Evolutionary conservation across 2,888 invertebrate species (phyloP), one percentile per base, ranked within the genome.

Genomic region (Conops quadrifasciatus): DNA sequence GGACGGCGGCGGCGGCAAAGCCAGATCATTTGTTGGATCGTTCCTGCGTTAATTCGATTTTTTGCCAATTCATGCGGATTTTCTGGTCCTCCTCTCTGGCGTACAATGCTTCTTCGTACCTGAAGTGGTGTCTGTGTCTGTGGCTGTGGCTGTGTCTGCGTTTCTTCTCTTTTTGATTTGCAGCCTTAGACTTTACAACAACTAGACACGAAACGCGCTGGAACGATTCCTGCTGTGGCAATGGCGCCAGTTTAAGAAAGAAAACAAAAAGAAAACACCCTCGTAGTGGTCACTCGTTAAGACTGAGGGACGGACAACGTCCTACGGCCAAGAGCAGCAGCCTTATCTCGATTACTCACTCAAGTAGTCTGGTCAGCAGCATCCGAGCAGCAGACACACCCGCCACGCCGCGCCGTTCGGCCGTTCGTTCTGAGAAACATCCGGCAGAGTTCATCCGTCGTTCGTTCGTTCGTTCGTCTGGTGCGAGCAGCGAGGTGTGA

Each of bases 191-290:
- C 21, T 66, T 26, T 19, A 56, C 36, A 15, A n/a, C 53, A 24
- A n/a, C 53, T 30, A 64, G 63, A 47, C 65, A n/a, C 24, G 36
- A 36, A 9, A 36, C 26, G 21, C 51, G 65, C 51, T 36, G 26
- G 71, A 73, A 73, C 73, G 74, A 73, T 74, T 72, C 75, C 74
- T 71, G 73, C 73, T 73, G 75, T 71, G 72, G 63, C 58, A 66
- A 66, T 74, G 75, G 75, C 74, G 75, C 75, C 75, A 74, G 73
- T 72, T 72, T 49, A 53, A 21, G 53, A 53, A 53, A 11, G 21
- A 53, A 53, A 53, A 5, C 19, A 11, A 5, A 19, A 53, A 21
- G 60, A 73, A 68, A 73, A 67, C 72, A 66, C 73, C 72, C 66
- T 62, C 26, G 28, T 49, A 45, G 5, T 9, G 47, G 64, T 49